Evolutionary conservation across 2,797 vertebrate species (phyloP), one percentile per base, ranked within the genome.

Genomic region (Vireo griseus): DNA sequence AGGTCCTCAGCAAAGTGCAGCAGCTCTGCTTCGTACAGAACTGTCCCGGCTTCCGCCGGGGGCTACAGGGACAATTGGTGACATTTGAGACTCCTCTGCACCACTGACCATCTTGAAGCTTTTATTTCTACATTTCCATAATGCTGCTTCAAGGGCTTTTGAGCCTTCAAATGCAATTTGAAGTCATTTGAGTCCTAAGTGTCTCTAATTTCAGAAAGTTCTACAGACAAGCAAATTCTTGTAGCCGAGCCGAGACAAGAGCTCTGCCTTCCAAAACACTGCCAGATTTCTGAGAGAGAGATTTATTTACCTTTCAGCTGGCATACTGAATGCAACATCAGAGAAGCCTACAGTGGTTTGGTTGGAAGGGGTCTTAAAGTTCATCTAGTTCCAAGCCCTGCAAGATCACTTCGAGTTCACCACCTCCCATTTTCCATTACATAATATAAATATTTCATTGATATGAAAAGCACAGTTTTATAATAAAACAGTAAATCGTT

Each of bases 21-120:
- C 40, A 99, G 73, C 20, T 96, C 97, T 52, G 98, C 98, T 78
- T 99, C 98, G 0, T 98, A 99, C 33, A 99, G 83, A 33, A 99
- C 95, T 7, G 92, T 97, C 21, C 83, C 98, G 3, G 94, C 91
- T 67, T 98, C 96, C 35, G 91, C 61, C 0, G 93, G 82, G 2
- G 97, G 98, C 99, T 99, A 75, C 65, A 92, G 91, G 89, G 79
- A 80, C 33, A 85, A 40, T 37, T 68, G 47, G 33, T 4, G 21
- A 90, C 66, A 77, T 68, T 26, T 82, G 35, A 91, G 63, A 47
- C 42, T 21, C 35, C 62, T 74, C 62, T 51, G 68, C 31, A 59
- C 37, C 52, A 35, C 26, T 45, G 52, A 55, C 12, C n/a, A 51
- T 17, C 29, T 19, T n/a, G 31, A 82, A 58, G 24, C 31, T 66